phyloP scores from a whole-genome alignment of 1,140 invertebrate genomes.

The Drosophila tani region DNA sequence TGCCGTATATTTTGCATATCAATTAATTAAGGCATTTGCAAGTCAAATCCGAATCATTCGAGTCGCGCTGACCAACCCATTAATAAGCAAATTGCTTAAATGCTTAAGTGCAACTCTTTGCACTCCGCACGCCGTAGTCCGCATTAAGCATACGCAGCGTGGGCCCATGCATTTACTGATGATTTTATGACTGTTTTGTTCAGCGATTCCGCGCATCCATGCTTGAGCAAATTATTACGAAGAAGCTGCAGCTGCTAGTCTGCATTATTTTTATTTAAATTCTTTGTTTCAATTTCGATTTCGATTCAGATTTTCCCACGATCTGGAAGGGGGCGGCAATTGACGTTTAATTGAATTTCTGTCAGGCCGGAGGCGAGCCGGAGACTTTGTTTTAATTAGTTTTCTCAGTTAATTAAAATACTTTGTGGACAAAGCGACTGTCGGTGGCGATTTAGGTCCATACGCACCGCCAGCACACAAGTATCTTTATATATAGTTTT shows the following conservation, averaged over 20 bases:
- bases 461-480: conserved; percentile 8
- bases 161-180: neutral
- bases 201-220: neutral
- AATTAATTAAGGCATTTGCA: conserved; percentile 51
- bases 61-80: conserved; percentile 25
- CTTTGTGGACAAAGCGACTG: conserved; percentile 11
- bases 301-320: conserved; percentile 55
- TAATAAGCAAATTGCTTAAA: conserved; percentile 34
- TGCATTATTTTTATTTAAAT: neutral
- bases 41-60: conserved; percentile 27
- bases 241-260: conserved; percentile 4
- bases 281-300: conserved; percentile 9
- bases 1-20: conserved; percentile 39
- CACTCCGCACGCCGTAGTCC: neutral
- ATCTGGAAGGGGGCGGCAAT: conserved; percentile 36
- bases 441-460: neutral
- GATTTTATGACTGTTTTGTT: neutral
- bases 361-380: conserved; percentile 21
- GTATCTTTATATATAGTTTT: neutral
- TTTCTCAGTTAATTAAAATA: conserved; percentile 67
- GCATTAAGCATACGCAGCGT: conserved; percentile 41
- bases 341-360: conserved; percentile 57
- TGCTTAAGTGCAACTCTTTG: conserved; percentile 25
- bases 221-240: neutral
- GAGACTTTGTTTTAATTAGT: conserved; percentile 59